Conservation (phyloP, 2,888 invertebrate genomes). For the Pyrrhosoma nymphula region DNA sequence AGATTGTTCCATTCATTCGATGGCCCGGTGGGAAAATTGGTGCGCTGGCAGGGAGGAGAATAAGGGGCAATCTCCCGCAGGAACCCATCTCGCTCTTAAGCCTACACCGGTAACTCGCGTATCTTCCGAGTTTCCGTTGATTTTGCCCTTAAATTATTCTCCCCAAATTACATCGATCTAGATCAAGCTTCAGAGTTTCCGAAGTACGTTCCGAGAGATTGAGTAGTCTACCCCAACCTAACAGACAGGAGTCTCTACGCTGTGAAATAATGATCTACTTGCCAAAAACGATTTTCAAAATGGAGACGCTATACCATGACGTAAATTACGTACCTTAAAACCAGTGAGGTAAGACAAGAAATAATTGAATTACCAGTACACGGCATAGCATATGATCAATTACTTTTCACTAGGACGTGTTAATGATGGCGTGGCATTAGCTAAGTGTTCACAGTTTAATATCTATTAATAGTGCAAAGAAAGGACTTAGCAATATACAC, state of each 20-base stretch:
- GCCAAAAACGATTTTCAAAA: not conserved
- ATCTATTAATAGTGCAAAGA: too few relatives aligned
- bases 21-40: not conserved
- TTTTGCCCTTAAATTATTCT: not conserved
- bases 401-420: too few relatives aligned
- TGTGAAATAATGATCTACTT: not conserved
- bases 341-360: too few relatives aligned
- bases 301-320: too few relatives aligned
- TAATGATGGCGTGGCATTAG: too few relatives aligned
- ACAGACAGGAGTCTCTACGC: not conserved
- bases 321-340: too few relatives aligned
- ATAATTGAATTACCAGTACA: too few relatives aligned
- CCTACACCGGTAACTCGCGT: not conserved
- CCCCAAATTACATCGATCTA: not conserved
- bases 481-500: too few relatives aligned
- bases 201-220: not conserved
- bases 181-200: not conserved
- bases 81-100: not conserved
- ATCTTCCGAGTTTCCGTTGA: not conserved
- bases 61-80: not conserved
- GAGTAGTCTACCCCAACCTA: not conserved
- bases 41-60: not conserved
- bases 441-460: too few relatives aligned
- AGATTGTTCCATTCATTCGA: conserved; percentile 10
- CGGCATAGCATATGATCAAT: too few relatives aligned